A percentile compares a stretch with the other conserved stretches of the same genome.
Conservation (phyloP, 2,888 invertebrate genomes). For the Himalopsyche tibetana region DNA sequence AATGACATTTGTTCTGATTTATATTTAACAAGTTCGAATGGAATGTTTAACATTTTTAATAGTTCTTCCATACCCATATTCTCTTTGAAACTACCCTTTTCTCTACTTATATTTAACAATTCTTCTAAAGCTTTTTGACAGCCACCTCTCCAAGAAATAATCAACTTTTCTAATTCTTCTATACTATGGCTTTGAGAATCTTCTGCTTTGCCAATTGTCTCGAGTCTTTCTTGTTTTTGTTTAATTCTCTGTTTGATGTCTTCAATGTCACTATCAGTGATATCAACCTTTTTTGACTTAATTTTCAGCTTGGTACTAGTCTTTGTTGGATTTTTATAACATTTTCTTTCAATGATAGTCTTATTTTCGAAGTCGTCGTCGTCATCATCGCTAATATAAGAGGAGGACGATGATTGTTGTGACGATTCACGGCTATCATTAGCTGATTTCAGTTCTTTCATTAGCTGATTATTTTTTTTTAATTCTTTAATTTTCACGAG, state of each 20-base stretch:
- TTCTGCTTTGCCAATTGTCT: conserved; percentile 61
- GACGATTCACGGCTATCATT: conserved; percentile 44
- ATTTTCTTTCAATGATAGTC: conserved; percentile 54
- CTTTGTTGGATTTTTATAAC: conserved; percentile 47
- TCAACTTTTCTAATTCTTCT: conserved; percentile 73
- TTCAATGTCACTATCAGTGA: conserved; percentile 73
- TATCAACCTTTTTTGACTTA: conserved; percentile 44
- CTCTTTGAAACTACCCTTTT: conserved; percentile 67
- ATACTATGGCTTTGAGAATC: conserved; percentile 72
- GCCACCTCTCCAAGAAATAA: conserved; percentile 77
- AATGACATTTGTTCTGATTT: conserved; percentile 76
- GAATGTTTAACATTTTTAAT: conserved; percentile 74
- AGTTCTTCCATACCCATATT: conserved; percentile 75
- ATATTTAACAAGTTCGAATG: conserved; percentile 74
- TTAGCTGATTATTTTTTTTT: neutral
- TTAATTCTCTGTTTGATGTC: conserved; percentile 72
- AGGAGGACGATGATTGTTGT: conserved; percentile 50
- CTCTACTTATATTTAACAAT: conserved; percentile 73
- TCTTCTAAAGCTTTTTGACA: conserved; percentile 76
- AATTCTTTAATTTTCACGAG: conserved; percentile 28
- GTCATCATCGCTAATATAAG: conserved; percentile 54
- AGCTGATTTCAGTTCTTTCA: conserved; percentile 5
- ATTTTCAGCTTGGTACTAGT: neutral
- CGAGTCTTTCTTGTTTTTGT: conserved; percentile 70
- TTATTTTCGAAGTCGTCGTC: conserved; percentile 53